phyloP scores from a whole-genome alignment of 2,888 invertebrate species.

The Synanthedon tipuliformis region DNA sequence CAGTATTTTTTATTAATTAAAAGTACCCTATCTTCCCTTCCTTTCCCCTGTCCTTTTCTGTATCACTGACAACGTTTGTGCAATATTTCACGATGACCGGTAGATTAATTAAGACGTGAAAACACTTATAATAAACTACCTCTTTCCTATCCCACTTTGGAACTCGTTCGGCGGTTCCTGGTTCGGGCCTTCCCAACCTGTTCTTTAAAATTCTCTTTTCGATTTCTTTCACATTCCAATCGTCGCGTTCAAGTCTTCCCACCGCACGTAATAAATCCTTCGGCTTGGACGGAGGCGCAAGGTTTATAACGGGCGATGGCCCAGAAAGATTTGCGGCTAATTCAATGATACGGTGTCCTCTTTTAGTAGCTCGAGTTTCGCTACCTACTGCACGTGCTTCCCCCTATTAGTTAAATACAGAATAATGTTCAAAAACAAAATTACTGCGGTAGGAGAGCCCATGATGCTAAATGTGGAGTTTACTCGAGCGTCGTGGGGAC shows the following conservation, averaged over 20 bases:
- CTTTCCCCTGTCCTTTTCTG: too few relatives aligned
- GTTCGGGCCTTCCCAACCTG: constrained; percentile 73
- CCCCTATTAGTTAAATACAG: constrained; percentile 25
- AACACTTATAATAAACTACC: constrained; percentile 30
- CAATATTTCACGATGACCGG: neutral
- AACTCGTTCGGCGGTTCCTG: constrained; percentile 78
- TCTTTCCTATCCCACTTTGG: constrained; percentile 93
- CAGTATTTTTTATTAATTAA: too few relatives aligned
- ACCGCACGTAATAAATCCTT: constrained; percentile 88
- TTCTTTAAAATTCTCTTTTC: constrained; percentile 89
- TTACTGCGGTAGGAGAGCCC: too few relatives aligned
- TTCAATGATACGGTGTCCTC: constrained; percentile 45
- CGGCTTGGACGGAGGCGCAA: constrained; percentile 76
- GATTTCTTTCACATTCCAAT: constrained; percentile 92
- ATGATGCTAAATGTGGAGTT: too few relatives aligned
- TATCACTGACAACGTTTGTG: too few relatives aligned
- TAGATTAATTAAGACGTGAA: neutral
- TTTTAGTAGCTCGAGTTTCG: constrained; percentile 33
- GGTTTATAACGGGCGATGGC: constrained; percentile 63
- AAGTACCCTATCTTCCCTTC: too few relatives aligned
- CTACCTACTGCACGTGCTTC: constrained; percentile 50
- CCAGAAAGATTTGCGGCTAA: constrained; percentile 83
- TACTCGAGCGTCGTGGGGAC: too few relatives aligned
- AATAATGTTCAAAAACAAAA: too few relatives aligned
- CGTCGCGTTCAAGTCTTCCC: constrained; percentile 87